These are phyloP conservation scores for Tachycineta bicolor DNA, from an alignment of 2,113 vertebrate species.

Conservation along the genomic window DNA sequence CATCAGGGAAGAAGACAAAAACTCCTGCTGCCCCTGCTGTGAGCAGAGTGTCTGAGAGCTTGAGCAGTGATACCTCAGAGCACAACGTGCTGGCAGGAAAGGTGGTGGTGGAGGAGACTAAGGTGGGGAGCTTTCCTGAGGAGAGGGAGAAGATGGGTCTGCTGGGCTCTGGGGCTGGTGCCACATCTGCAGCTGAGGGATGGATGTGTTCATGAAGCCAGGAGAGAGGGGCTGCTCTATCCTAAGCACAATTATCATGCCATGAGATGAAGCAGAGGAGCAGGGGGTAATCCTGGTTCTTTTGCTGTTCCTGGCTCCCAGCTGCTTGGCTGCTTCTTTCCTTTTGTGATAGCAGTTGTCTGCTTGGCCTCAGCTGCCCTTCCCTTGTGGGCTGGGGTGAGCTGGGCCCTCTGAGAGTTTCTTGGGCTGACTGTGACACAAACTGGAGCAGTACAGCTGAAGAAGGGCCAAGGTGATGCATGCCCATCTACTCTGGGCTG, in stretches of 20 bases:
- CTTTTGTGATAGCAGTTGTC: neutral
- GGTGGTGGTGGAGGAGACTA: neutral
- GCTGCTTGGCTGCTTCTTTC: neutral
- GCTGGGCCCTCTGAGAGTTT: neutral
- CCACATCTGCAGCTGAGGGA: neutral
- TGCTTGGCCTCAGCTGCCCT: neutral
- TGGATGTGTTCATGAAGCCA: fast-evolving
- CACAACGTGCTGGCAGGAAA: neutral
- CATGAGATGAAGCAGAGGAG: neutral
- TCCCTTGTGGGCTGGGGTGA: neutral
- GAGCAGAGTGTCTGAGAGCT: constrained; percentile 15
- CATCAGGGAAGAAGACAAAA: neutral
- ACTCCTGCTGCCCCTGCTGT: neutral
- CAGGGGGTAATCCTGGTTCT: neutral
- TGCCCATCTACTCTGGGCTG: neutral
- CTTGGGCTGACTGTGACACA: fast-evolving
- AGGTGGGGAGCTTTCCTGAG: neutral
- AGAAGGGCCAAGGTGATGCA: neutral
- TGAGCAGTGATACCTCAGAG: neutral
- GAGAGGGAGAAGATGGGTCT: neutral
- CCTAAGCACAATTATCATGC: fast-evolving
- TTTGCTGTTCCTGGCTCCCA: neutral
- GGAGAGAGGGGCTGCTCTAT: neutral
- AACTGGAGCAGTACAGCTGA: neutral
- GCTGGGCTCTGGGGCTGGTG: neutral